A percentile compares a stretch with the other conserved stretches of the same genome.
Evolutionary conservation across 2,888 invertebrate genomes (phyloP).

Genomic region (Napeogenes sylphis): DNA sequence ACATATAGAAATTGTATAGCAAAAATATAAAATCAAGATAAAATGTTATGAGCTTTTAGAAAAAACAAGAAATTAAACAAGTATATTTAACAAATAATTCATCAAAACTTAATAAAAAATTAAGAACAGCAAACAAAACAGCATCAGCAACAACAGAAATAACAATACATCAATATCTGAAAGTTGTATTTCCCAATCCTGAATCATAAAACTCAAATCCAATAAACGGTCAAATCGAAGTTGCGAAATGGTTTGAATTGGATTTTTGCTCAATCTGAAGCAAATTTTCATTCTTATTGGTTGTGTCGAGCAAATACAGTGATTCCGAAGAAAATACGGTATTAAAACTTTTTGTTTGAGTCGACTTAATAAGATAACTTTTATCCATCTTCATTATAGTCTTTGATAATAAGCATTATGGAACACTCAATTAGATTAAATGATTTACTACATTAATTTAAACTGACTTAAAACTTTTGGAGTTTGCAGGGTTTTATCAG

Average conservation of each 20-base stretch:
- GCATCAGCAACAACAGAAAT: conserved; percentile 11
- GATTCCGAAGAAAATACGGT: conserved; percentile 22
- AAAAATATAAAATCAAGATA: too few species aligned
- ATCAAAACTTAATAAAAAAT: background rate
- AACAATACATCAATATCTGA: conserved; percentile 17
- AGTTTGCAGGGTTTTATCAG: conserved; percentile 12
- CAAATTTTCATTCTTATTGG: conserved; percentile 41
- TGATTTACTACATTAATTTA: conserved; percentile 19
- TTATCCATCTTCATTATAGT: conserved; percentile 16
- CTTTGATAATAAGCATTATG: conserved; percentile 13
- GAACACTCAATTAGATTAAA: conserved; percentile 13
- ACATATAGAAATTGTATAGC: too few species aligned
- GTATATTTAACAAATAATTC: background rate
- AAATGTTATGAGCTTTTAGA: too few species aligned
- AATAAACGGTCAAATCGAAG: conserved; percentile 58
- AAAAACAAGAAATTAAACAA: too few species aligned
- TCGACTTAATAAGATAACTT: conserved; percentile 11
- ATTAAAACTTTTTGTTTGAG: conserved; percentile 22
- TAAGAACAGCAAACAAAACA: conserved; percentile 1
- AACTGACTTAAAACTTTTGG: conserved; percentile 5
- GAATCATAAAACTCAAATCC: conserved; percentile 55
- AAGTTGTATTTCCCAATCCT: conserved; percentile 50
- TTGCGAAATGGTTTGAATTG: conserved; percentile 60
- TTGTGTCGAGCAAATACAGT: conserved; percentile 30
- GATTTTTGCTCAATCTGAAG: conserved; percentile 55